A percentile compares a stretch with the other conserved stretches of the same genome.
Evolutionary conservation across 1,140 invertebrate species (phyloP).

Genomic region (Popillia japonica): DNA sequence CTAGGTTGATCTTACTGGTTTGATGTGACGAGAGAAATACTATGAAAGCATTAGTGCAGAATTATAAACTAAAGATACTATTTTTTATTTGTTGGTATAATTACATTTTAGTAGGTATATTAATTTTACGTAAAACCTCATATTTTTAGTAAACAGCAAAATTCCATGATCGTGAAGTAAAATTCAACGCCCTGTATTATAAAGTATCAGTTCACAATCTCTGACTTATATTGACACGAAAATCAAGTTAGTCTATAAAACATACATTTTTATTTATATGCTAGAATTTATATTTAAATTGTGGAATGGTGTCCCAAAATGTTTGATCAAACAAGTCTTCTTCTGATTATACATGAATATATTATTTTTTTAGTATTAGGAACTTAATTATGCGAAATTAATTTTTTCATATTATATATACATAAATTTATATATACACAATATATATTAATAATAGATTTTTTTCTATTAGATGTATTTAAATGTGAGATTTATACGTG

Average conservation of each 20-base stretch:
- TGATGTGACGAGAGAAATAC: no score
- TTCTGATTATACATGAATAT: slow-evolving; percentile 8
- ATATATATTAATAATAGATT: slow-evolving; percentile 29
- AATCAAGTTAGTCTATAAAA: not conserved
- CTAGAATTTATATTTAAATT: slow-evolving; percentile 16
- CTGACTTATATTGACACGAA: not conserved
- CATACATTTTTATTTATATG: slow-evolving; percentile 3
- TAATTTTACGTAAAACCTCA: slow-evolving; percentile 3
- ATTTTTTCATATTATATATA: slow-evolving; percentile 22
- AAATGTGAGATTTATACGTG: slow-evolving; percentile 34
- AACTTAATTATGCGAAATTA: not conserved
- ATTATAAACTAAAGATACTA: no score
- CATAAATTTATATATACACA: not conserved
- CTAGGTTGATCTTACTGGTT: no score
- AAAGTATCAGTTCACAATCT: slow-evolving; percentile 11
- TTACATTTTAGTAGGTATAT: not conserved
- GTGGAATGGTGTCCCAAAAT: slow-evolving; percentile 9
- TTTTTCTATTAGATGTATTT: slow-evolving; percentile 34
- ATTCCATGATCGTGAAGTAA: not conserved
- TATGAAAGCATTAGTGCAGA: no score
- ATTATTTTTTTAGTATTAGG: slow-evolving; percentile 20
- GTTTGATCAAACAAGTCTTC: slow-evolving; percentile 11
- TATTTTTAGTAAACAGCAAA: not conserved
- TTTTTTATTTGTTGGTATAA: not conserved
- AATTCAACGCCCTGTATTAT: slow-evolving; percentile 18